Conservation (phyloP, 2,113 vertebrate genomes). For the Cercopithecus mona region DNA sequence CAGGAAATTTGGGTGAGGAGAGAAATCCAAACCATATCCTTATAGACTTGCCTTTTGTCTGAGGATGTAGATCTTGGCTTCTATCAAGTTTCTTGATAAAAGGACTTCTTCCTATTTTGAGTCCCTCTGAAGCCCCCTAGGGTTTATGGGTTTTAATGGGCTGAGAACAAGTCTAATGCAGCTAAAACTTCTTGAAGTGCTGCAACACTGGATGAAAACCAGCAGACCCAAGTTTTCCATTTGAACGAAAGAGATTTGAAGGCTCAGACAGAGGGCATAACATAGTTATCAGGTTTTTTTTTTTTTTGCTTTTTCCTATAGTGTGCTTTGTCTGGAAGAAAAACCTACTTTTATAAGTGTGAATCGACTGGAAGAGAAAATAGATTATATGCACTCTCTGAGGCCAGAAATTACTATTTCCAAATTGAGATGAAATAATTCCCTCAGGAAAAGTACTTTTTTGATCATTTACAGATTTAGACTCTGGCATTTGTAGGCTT, state of each 20-base stretch:
- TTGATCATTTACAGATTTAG: slow-evolving; percentile 49
- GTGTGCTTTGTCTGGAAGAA: not conserved
- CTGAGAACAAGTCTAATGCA: not conserved
- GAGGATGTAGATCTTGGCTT: not conserved
- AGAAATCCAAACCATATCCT: no score
- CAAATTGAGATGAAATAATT: slow-evolving; percentile 51
- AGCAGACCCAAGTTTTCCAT: not conserved
- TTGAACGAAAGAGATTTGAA: not conserved
- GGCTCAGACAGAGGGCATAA: not conserved
- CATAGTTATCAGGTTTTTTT: not conserved
- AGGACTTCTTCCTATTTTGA: not conserved
- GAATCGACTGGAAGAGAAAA: not conserved
- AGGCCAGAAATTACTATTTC: slow-evolving; percentile 26
- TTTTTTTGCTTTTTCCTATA: not conserved
- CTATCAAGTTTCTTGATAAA: not conserved
- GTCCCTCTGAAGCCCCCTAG: not conserved
- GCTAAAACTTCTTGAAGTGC: not conserved
- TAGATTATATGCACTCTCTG: not conserved
- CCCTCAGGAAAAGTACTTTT: slow-evolving; percentile 38
- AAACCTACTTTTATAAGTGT: slow-evolving; percentile 23
- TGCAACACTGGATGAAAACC: not conserved
- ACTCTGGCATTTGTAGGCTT: not conserved
- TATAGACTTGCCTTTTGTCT: not conserved
- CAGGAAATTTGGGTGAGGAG: no score
- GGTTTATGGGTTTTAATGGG: not conserved